Evolutionary conservation across 2,113 vertebrate species (phyloP).

Genomic region (Malurus elegans): DNA sequence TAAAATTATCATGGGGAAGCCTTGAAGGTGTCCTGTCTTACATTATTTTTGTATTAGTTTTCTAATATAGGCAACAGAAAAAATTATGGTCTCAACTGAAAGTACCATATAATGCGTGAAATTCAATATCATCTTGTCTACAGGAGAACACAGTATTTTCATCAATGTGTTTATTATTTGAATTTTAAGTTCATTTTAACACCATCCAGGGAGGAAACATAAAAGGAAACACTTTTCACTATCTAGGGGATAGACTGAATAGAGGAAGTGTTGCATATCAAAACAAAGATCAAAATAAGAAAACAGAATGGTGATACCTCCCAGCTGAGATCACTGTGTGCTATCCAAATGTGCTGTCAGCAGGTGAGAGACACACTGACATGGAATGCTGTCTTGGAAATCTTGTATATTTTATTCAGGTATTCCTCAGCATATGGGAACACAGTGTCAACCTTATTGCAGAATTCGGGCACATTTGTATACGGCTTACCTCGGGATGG

Average conservation of each 20-base stretch:
- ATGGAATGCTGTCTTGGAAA: neutral
- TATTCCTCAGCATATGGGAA: neutral
- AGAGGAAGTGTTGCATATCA: neutral
- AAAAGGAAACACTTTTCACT: neutral
- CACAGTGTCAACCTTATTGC: neutral
- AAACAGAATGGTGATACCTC: neutral
- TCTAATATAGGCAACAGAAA: neutral
- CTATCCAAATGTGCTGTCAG: neutral
- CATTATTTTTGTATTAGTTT: neutral
- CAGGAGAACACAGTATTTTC: neutral
- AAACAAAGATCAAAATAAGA: neutral
- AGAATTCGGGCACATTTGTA: neutral
- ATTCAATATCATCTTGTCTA: neutral
- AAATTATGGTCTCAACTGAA: neutral
- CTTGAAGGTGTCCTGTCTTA: neutral
- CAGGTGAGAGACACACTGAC: neutral
- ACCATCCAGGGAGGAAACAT: neutral
- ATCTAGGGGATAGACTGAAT: neutral
- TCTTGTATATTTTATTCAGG: neutral
- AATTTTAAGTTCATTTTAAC: neutral
- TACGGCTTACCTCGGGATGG: neutral
- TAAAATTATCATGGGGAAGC: neutral
- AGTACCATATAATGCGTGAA: neutral
- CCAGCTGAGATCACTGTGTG: neutral
- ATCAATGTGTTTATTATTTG: neutral